phyloP scores from a whole-genome alignment of 23 tunicate species.

The Trididemnum nubilum region DNA sequence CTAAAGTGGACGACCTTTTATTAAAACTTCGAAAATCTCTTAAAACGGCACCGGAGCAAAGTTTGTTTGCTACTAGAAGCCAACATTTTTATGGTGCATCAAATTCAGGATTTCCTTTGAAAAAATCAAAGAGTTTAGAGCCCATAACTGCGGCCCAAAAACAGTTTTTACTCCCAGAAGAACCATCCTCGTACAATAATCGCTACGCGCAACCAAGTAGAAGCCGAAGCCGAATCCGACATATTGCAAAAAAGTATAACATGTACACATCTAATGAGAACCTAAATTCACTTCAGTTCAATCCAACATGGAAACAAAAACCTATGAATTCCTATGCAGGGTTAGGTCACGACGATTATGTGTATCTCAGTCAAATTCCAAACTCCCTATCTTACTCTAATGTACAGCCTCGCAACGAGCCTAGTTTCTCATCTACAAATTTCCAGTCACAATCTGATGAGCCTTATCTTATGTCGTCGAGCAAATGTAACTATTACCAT shows the following conservation, averaged over 20 bases:
- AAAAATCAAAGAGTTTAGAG: conserved; percentile 21
- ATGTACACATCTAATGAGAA: conserved; percentile 73
- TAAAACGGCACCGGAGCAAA: background rate
- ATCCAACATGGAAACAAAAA: background rate
- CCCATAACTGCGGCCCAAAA: background rate
- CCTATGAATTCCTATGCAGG: background rate
- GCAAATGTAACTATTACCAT: conserved; percentile 43
- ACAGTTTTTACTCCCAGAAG: background rate
- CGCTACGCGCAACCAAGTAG: conserved; percentile 9
- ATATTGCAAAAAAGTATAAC: conserved; percentile 73
- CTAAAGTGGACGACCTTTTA: conserved; percentile 49
- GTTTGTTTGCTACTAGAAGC: no score
- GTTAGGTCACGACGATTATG: conserved; percentile 42
- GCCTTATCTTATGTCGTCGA: conserved; percentile 29
- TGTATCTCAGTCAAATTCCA: conserved; percentile 35
- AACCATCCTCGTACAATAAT: background rate
- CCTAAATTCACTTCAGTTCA: background rate
- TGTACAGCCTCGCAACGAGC: background rate
- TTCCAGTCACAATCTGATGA: background rate
- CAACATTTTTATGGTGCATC: background rate
- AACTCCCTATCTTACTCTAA: background rate
- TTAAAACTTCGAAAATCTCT: conserved; percentile 49
- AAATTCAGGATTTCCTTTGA: background rate
- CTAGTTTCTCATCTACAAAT: background rate
- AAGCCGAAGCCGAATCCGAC: conserved; percentile 61